phyloP scores from a whole-genome alignment of 2,113 vertebrate species.

The Etia nguti region DNA sequence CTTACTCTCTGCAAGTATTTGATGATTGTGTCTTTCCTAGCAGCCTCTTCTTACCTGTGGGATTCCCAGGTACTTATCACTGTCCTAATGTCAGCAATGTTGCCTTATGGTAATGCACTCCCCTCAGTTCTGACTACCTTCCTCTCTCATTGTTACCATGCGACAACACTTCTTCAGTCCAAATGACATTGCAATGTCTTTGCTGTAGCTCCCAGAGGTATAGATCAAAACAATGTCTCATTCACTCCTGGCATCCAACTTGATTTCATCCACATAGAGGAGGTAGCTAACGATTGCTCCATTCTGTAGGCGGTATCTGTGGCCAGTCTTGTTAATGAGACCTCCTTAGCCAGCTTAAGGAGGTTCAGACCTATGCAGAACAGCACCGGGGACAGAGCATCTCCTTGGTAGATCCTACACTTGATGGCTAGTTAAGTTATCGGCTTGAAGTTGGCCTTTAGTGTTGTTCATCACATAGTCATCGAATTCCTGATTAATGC shows the following conservation, averaged over 20 bases:
- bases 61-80: accelerated
- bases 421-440: neutral
- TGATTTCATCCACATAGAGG: neutral
- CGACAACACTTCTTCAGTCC: neutral
- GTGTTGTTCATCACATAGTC: neutral
- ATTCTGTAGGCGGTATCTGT: neutral
- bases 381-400: neutral
- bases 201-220: neutral
- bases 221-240: neutral
- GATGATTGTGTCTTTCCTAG: neutral
- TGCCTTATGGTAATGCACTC: neutral
- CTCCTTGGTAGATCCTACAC: neutral
- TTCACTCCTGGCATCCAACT: neutral
- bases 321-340: neutral
- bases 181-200: neutral
- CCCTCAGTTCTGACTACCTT: neutral
- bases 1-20: neutral
- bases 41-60: neutral
- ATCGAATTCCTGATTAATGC: neutral
- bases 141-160: neutral
- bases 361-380: neutral
- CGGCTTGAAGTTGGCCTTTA: neutral
- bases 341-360: neutral
- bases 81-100: neutral
- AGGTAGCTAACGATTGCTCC: neutral